Evolutionary conservation across 2,797 vertebrate genomes (phyloP).

Genomic region (Botia almorhae): DNA sequence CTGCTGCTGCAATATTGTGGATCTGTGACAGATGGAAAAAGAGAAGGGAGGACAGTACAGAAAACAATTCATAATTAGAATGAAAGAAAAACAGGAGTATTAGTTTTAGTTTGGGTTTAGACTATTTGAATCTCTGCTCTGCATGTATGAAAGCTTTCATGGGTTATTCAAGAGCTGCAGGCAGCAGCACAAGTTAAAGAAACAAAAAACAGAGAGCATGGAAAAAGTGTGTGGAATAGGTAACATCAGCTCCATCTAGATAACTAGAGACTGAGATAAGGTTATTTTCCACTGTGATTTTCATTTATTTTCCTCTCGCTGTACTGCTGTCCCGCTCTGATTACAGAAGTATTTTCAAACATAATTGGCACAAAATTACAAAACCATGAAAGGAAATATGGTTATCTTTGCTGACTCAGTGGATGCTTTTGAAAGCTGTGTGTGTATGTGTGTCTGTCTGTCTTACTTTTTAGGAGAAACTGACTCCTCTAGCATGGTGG

Average conservation of each 20-base stretch:
- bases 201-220: not conserved
- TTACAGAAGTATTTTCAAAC: slow-evolving; percentile 22
- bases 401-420: not conserved
- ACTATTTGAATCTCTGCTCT: not conserved
- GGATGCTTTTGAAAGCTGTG: not conserved
- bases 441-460: not conserved
- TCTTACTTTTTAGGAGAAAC: slow-evolving; percentile 95
- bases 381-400: slow-evolving; percentile 34
- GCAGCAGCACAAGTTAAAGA: not conserved
- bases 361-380: slow-evolving; percentile 22
- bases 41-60: not conserved
- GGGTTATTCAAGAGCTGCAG: slow-evolving; percentile 5
- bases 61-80: not conserved
- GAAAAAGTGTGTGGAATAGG: slow-evolving; percentile 12
- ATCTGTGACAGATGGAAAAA: slow-evolving; percentile 68
- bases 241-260: slow-evolving; percentile 38
- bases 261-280: slow-evolving; percentile 33
- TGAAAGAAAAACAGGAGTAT: not conserved
- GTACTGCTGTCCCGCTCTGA: not conserved
- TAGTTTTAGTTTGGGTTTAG: not conserved
- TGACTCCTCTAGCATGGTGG: slow-evolving; percentile 96
- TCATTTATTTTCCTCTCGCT: not conserved
- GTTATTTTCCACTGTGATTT: slow-evolving; percentile 9
- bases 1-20: slow-evolving; percentile 95
- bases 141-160: not conserved